These are phyloP conservation scores for Arbacia lixula DNA, from an alignment of 53 echinoderm and acorn worm species.

Conservation along the genomic window DNA sequence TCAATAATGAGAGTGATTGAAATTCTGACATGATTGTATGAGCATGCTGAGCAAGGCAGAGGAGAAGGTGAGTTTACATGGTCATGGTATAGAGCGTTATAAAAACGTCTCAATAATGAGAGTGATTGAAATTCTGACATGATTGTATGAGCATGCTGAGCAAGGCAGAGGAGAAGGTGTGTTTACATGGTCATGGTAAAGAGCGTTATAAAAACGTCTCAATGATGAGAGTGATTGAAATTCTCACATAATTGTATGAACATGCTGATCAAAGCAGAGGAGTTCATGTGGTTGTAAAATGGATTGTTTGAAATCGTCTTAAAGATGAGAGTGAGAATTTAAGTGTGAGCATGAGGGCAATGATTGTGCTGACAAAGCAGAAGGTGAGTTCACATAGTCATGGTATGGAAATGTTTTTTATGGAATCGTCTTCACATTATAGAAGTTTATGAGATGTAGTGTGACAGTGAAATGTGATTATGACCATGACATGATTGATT, in stretches of 20 bases:
- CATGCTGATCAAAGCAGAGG: conserved; percentile 93
- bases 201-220: no score
- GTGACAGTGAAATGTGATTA: no score
- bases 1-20: no score
- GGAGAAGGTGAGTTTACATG: conserved; percentile 74
- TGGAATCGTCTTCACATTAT: no score
- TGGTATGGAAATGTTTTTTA: no score
- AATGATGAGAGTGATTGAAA: no score
- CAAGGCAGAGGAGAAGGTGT: conserved; percentile 82
- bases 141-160: conserved; percentile 90
- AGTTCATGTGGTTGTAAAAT: conserved; percentile 53
- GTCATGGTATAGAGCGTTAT: neutral
- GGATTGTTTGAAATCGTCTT: no score
- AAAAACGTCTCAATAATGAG: neutral
- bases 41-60: conserved; percentile 99
- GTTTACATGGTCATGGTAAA: neutral
- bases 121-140: no score
- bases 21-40: conserved; percentile 71
- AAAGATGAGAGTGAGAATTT: no score
- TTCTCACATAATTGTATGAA: conserved; percentile 84
- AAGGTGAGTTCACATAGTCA: neutral
- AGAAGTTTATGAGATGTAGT: neutral
- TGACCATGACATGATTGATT: no score
- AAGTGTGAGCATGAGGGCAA: conserved; percentile 77
- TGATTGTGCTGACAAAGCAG: conserved; percentile 81